Conservation (phyloP, 2,113 vertebrate genomes). For the Felis catus region F.catus_Fca126_mat1.0 CM031418.1:52581001-52581500, state of each 20-base stretch:
- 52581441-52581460: background rate
- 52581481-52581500: background rate
- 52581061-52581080: background rate
- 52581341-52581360: conserved; percentile 36
- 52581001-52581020: background rate
- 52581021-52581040: background rate
- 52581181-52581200: background rate
- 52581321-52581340: conserved; percentile 28
- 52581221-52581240: background rate
- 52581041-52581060: background rate
- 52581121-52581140: background rate
- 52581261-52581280: background rate
- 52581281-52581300: background rate
- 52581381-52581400: conserved; percentile 37
- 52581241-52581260: background rate
- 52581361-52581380: conserved; percentile 6
- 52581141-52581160: background rate
- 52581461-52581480: background rate
- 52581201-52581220: background rate
- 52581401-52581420: background rate
- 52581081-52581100: background rate
- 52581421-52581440: background rate
- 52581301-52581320: conserved; percentile 50
- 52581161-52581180: background rate
- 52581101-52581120: conserved; percentile 6